These are phyloP conservation scores for Champsocephalus gunnari DNA, from an alignment of 2,797 vertebrate species.

Conservation along the genomic window DNA sequence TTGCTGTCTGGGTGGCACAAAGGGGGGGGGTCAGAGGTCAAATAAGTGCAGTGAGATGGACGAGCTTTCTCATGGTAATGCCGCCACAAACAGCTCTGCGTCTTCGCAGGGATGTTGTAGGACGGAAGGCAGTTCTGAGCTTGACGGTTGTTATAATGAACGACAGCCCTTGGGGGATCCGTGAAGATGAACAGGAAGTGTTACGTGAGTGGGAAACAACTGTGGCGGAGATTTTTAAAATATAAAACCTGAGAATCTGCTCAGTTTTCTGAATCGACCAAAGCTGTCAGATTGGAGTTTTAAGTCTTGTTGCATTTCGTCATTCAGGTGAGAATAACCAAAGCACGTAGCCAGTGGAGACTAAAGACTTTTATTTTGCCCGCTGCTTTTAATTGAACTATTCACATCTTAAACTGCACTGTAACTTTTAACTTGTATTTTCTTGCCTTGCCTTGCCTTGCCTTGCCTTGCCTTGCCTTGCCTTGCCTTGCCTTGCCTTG, in stretches of 20 bases:
- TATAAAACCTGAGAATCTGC: background rate
- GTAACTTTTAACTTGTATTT: too few relatives aligned
- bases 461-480: too few relatives aligned
- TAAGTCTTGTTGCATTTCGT: background rate
- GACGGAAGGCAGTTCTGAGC: conserved; percentile 22
- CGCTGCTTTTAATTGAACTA: too few relatives aligned
- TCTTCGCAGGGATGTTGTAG: conserved; percentile 60
- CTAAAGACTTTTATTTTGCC: too few relatives aligned
- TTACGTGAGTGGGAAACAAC: background rate
- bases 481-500: too few relatives aligned
- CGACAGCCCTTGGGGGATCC: conserved; percentile 20
- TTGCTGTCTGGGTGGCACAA: conserved; percentile 88
- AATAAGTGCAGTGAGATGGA: conserved; percentile 87
- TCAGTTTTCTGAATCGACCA: background rate
- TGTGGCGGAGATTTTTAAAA: background rate
- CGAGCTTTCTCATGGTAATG: conserved; percentile 91
- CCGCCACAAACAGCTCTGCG: conserved; percentile 69
- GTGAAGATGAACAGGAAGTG: background rate
- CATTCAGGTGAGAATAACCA: background rate
- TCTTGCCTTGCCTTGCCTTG: too few relatives aligned
- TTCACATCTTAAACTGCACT: too few relatives aligned
- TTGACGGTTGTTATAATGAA: conserved; percentile 1
- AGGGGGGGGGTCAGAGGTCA: conserved; percentile 87
- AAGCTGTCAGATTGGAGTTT: background rate
- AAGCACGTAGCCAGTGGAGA: background rate